Evolutionary conservation across 2,113 vertebrate genomes (phyloP).

Genomic region (Mellivora capensis): DNA sequence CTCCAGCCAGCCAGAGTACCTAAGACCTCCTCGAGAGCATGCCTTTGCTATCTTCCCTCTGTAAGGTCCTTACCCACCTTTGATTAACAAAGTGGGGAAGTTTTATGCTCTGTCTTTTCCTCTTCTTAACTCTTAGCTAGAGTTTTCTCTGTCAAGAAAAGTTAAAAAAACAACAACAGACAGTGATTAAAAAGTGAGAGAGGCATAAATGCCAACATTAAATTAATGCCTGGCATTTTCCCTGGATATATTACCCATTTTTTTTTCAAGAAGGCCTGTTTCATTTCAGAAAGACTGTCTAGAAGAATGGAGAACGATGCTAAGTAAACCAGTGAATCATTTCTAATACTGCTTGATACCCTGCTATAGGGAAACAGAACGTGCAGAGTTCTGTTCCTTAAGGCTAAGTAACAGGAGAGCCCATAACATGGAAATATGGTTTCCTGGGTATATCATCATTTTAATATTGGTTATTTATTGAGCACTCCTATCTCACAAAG

Average conservation of each 20-base stretch:
- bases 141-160: background rate
- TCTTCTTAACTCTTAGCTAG: background rate
- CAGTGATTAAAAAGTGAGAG: constrained; percentile 40
- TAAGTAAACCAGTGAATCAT: constrained; percentile 61
- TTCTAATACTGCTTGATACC: constrained; percentile 66
- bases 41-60: background rate
- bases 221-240: constrained; percentile 46
- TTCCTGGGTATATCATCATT: constrained; percentile 3
- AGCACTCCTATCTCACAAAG: background rate
- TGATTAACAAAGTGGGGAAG: background rate
- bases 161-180: background rate
- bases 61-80: background rate
- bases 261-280: constrained; percentile 48
- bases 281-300: constrained; percentile 52
- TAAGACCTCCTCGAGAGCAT: background rate
- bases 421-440: constrained; percentile 43
- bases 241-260: background rate
- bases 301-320: constrained; percentile 42
- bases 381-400: constrained; percentile 37
- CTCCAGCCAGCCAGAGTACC: background rate
- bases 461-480: constrained; percentile 8
- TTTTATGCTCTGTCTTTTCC: background rate
- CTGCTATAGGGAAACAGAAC: constrained; percentile 46
- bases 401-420: constrained; percentile 42
- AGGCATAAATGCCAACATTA: constrained; percentile 52